Conservation (phyloP, 2,113 vertebrate species). For the Benitochromis conjunctus region DNA sequence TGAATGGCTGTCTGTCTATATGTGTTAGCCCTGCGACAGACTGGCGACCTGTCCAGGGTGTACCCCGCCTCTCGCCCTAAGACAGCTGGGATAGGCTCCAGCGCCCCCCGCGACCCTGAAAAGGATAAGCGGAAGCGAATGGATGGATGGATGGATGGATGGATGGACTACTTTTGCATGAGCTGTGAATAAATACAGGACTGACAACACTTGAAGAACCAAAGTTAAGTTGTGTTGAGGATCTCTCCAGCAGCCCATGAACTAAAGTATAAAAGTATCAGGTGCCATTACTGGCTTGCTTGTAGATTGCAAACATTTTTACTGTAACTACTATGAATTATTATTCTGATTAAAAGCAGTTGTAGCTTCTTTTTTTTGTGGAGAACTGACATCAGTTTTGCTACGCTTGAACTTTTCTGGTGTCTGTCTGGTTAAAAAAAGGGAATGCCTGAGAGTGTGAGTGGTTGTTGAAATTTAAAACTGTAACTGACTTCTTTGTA, state of each 20-base stretch:
- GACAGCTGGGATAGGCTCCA: no score
- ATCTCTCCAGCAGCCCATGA: background rate
- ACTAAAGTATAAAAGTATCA: background rate
- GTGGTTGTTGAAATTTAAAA: background rate
- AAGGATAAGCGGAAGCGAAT: no score
- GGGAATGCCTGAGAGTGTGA: background rate
- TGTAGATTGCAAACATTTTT: fast-evolving
- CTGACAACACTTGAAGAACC: fast-evolving
- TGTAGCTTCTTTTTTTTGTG: background rate
- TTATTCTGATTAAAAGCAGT: background rate
- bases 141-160: no score
- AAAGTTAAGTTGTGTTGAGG: background rate
- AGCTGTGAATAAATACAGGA: background rate
- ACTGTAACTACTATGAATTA: background rate
- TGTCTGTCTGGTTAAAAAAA: background rate
- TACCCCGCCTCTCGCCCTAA: no score
- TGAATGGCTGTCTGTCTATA: no score
- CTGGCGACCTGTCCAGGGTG: no score
- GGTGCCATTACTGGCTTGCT: background rate
- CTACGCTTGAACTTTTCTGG: background rate
- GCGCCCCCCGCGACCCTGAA: no score
- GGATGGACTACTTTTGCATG: background rate
- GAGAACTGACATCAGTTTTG: background rate
- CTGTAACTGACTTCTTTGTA: background rate
- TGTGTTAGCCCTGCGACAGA: no score